Evolutionary conservation across 2,113 vertebrate genomes (phyloP), one percentile per base, ranked within the genome.

Genomic region (Chaetodon trifascialis): DNA sequence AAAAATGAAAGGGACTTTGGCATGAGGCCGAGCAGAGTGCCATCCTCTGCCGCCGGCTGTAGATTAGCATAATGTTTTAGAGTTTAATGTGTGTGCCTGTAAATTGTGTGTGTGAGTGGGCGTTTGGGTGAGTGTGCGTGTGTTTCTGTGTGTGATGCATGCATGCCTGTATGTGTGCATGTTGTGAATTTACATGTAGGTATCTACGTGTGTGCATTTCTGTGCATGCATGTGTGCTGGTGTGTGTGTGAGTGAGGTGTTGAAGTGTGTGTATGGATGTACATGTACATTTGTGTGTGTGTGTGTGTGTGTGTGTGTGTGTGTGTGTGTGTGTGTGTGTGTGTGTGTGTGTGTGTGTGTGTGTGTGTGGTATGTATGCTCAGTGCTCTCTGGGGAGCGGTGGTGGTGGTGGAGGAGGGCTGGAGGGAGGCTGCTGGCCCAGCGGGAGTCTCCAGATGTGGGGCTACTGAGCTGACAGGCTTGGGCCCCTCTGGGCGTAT

Each of bases 381-480:
- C 80, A 63, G 81, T 69, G 70, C 79, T 91, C 89, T 92, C 92
- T 8, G 16, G 85, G 87, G 94, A 91, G 76, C 23, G 8, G 76
- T 69, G 84, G 85, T 73, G 78, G 87, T 85, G 80, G 85, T 46
- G 75, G 76, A 79, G 86, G 90, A 86, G 80, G 86, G 76, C 65
- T 74, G 78, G 76, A 90, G 80, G 85, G 79, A 89, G 82, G 80
- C 88, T 90, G 79, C 88, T 84, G 86, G 87, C 94, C 94, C 93
- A 94, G 94, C 89, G 91, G 94, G 94, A 95, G 91, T 77, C 91
- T 95, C 94, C 94, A 95, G 94, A 95, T 95, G 95, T 95, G 92
- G 93, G 93, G 89, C 92, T 92, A 94, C 87, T 54, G 92, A 94
- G 89, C 91, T 94, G 94, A 95, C 93, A 93, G 92, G 77, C 87